phyloP scores from a whole-genome alignment of 2,113 vertebrate genomes.

The Herpailurus yagouaroundi region DNA sequence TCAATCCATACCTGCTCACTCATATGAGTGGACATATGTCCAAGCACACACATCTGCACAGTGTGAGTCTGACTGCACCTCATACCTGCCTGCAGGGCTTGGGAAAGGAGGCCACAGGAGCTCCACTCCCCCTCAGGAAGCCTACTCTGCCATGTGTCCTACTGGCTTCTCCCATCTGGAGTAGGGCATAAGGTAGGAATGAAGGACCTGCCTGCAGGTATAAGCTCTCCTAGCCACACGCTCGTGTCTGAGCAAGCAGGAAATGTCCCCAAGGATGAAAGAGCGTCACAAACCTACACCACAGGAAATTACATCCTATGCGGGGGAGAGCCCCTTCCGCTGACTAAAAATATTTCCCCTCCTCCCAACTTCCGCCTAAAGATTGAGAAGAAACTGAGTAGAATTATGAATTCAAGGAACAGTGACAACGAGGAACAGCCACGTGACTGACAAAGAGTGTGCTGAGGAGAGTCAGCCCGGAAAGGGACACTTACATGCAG shows the following conservation, averaged over 20 bases:
- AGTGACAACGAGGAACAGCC: slow-evolving; percentile 63
- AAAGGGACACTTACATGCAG: slow-evolving; percentile 91
- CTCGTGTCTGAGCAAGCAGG: slow-evolving; percentile 60
- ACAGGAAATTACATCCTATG: slow-evolving; percentile 75
- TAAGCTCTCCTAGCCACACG: neutral
- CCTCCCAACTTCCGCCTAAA: slow-evolving; percentile 77
- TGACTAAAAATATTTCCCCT: slow-evolving; percentile 85
- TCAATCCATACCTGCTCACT: neutral
- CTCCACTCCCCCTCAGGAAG: neutral
- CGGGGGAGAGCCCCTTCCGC: slow-evolving; percentile 58
- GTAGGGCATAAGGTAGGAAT: neutral
- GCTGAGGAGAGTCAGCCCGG: neutral
- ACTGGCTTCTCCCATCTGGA: neutral
- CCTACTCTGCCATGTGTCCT: neutral
- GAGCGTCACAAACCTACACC: slow-evolving; percentile 64
- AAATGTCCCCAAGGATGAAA: slow-evolving; percentile 66
- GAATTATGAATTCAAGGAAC: slow-evolving; percentile 81
- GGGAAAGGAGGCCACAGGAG: neutral
- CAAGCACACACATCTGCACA: neutral
- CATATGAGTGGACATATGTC: neutral
- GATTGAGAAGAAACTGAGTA: slow-evolving; percentile 36
- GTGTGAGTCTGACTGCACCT: neutral
- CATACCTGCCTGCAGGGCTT: neutral
- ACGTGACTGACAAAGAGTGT: neutral
- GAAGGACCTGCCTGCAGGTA: slow-evolving; percentile 25